Percentiles rank a stretch among this genome's conserved stretches.
phyloP scores from a whole-genome alignment of 2,797 vertebrate genomes.

The Semotilus atromaculatus region DNA sequence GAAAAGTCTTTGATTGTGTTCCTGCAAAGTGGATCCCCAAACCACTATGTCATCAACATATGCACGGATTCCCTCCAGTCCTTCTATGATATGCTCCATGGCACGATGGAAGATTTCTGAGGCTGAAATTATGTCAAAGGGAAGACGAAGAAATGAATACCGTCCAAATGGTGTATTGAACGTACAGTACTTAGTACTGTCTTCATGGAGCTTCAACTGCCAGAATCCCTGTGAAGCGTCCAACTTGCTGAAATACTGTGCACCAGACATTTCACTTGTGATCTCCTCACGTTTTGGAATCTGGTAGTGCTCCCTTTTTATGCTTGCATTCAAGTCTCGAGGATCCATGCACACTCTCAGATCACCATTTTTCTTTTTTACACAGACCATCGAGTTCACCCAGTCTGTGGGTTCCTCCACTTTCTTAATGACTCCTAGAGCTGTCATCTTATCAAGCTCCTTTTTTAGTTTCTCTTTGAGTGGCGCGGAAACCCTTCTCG shows the following conservation, averaged over 20 bases:
- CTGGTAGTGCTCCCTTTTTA: constrained; percentile 37
- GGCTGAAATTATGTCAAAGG: too few species aligned
- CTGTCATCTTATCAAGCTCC: constrained; percentile 33
- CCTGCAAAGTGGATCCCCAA: too few species aligned
- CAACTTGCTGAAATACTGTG: background rate
- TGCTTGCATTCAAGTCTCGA: constrained; percentile 30
- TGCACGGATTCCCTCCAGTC: constrained; percentile 31
- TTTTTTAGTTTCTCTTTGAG: constrained; percentile 12
- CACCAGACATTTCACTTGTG: background rate
- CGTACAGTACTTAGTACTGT: too few species aligned
- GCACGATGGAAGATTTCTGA: too few species aligned
- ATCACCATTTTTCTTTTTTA: background rate
- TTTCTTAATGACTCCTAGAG: constrained; percentile 19
- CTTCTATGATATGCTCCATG: too few species aligned
- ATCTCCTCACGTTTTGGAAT: constrained; percentile 8
- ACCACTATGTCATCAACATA: too few species aligned
- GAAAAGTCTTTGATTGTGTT: too few species aligned
- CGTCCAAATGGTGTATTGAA: too few species aligned
- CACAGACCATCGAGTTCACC: constrained; percentile 30
- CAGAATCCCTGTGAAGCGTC: background rate
- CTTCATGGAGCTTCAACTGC: constrained; percentile 26
- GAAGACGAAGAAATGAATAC: too few species aligned
- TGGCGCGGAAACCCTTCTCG: constrained; percentile 1
- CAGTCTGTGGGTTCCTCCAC: constrained; percentile 56
- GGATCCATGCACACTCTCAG: constrained; percentile 45